Percentiles rank a stretch among this genome's conserved stretches.
phyloP scores from a whole-genome alignment of 2,888 invertebrate genomes.

The Agrochola litura region DNA sequence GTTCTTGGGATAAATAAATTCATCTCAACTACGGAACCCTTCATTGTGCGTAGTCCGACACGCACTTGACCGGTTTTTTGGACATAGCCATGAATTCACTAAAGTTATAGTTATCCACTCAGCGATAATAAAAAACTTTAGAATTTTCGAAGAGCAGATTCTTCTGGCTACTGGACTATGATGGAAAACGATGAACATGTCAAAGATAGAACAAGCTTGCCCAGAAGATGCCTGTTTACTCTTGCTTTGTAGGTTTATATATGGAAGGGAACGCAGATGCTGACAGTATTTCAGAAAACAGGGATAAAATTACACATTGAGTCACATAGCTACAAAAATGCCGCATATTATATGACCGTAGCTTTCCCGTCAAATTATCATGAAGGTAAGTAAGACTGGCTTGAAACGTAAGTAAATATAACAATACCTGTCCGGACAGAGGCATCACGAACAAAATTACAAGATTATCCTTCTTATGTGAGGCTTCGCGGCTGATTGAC shows the following conservation, averaged over 20 bases:
- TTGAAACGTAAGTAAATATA: slow-evolving; percentile 37
- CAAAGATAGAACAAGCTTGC: too few species aligned
- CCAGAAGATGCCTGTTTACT: not conserved
- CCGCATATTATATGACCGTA: not conserved
- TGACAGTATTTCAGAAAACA: not conserved
- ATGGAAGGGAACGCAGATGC: too few species aligned
- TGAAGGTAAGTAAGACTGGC: slow-evolving; percentile 24
- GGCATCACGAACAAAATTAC: slow-evolving; percentile 56
- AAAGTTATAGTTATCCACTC: too few species aligned
- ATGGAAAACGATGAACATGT: too few species aligned
- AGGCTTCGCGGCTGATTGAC: slow-evolving; percentile 56
- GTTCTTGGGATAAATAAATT: too few species aligned
- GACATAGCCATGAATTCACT: too few species aligned
- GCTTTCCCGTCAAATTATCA: slow-evolving; percentile 25
- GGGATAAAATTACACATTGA: not conserved
- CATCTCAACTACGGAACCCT: too few species aligned
- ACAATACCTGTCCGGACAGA: slow-evolving; percentile 42
- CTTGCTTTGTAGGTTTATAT: not conserved
- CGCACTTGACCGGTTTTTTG: too few species aligned
- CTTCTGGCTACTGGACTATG: too few species aligned
- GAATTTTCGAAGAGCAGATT: too few species aligned
- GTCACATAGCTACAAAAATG: not conserved
- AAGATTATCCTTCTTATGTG: slow-evolving; percentile 60
- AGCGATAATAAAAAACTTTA: too few species aligned
- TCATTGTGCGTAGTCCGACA: too few species aligned